These are phyloP conservation scores for Oxyteleia sp. DNA, from an alignment of 2,888 invertebrate species.

Conservation along the genomic window DNA sequence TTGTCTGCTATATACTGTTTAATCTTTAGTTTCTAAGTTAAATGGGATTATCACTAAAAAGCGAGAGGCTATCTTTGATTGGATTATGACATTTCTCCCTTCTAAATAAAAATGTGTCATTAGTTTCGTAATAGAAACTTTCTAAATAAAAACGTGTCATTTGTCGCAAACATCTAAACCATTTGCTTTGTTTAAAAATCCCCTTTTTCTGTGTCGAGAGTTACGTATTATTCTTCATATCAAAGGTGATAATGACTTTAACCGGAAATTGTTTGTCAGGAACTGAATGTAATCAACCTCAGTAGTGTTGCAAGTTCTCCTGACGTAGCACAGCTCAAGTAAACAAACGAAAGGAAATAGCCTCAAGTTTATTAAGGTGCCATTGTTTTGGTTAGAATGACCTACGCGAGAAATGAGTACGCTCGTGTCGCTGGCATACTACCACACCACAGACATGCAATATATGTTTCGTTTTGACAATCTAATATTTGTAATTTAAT, in stretches of 20 bases:
- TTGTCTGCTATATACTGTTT: too few species aligned
- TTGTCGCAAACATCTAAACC: too few species aligned
- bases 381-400: conserved; percentile 39
- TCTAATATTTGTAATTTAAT: too few species aligned
- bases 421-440: background rate
- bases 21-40: too few species aligned
- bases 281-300: conserved; percentile 50
- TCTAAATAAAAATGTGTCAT: too few species aligned
- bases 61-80: too few species aligned
- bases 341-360: conserved; percentile 65
- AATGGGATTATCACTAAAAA: too few species aligned
- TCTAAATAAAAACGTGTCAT: too few species aligned
- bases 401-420: conserved; percentile 9
- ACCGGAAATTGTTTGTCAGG: conserved; percentile 53
- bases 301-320: conserved; percentile 28
- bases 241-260: conserved; percentile 54
- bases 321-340: conserved; percentile 26
- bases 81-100: too few species aligned
- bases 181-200: background rate
- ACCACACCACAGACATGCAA: too few species aligned
- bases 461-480: too few species aligned
- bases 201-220: background rate
- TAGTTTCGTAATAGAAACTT: too few species aligned
- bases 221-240: conserved; percentile 39
- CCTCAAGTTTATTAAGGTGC: conserved; percentile 57